Evolutionary conservation across 2,797 vertebrate genomes (phyloP).

Genomic region (Pseudochirops corinnae): DNA sequence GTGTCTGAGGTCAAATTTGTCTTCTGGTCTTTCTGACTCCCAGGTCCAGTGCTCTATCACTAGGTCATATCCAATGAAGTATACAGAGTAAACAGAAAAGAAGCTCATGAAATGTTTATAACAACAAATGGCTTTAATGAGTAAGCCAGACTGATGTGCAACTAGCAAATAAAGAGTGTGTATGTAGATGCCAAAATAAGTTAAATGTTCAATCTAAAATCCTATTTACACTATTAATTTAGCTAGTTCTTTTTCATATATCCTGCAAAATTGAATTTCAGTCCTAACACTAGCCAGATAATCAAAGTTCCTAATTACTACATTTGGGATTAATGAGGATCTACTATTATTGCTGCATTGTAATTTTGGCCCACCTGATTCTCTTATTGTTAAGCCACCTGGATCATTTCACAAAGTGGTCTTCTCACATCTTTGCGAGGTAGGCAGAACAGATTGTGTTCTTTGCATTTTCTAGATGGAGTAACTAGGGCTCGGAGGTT

Average conservation of each 20-base stretch:
- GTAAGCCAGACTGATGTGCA: background rate
- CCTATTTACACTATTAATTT: slow-evolving; percentile 8
- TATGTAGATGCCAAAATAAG: slow-evolving; percentile 11
- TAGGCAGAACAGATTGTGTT: background rate
- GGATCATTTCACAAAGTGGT: background rate
- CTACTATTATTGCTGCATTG: background rate
- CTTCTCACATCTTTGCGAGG: background rate
- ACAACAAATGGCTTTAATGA: slow-evolving; percentile 10
- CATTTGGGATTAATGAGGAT: background rate
- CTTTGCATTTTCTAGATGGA: background rate
- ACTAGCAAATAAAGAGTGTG: too few relatives aligned
- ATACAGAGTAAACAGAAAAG: background rate
- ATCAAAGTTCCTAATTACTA: background rate
- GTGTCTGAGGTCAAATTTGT: too few relatives aligned
- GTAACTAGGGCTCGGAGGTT: background rate
- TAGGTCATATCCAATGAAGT: background rate
- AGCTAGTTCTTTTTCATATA: background rate
- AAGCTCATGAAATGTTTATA: background rate
- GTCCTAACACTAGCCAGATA: background rate
- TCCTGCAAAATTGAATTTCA: slow-evolving; percentile 14
- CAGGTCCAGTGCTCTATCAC: too few relatives aligned
- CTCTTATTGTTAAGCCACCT: background rate
- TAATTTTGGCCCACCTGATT: background rate
- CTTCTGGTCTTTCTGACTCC: too few relatives aligned
- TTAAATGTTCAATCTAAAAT: slow-evolving; percentile 21